Evolutionary conservation across 2,113 vertebrate genomes (phyloP).

Genomic region (Geothlypis trichas): DNA sequence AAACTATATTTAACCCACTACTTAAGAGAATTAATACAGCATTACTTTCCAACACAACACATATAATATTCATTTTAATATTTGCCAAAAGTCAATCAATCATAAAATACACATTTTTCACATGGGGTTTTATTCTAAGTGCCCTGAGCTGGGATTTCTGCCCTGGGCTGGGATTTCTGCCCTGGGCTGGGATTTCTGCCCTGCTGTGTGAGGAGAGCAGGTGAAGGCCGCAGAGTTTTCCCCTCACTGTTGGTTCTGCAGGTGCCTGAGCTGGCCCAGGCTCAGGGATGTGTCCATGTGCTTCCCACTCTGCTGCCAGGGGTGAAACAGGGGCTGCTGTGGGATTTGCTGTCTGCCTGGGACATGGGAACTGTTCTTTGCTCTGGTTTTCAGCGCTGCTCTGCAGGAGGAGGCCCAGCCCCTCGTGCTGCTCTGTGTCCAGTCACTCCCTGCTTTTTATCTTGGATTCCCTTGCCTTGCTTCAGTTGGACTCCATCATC

Average conservation of each 20-base stretch:
- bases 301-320: not conserved
- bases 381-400: not conserved
- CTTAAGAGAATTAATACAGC: no score
- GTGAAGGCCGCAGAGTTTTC: not conserved
- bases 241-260: not conserved
- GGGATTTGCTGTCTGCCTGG: not conserved
- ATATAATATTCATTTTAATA: no score
- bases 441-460: not conserved
- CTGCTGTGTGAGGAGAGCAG: not conserved
- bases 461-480: not conserved
- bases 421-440: not conserved
- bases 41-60: no score
- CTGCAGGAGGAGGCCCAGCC: not conserved
- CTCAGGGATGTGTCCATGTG: accelerated
- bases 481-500: not conserved
- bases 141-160: not conserved
- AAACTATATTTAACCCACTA: no score
- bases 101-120: no score
- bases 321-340: not conserved
- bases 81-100: no score
- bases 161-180: not conserved
- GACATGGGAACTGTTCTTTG: no score
- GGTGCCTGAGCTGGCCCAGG: not conserved
- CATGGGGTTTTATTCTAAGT: not conserved
- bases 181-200: not conserved